A percentile compares a stretch with the other conserved stretches of the same genome.
phyloP scores from a whole-genome alignment of 2,113 vertebrate genomes.

The Menura novaehollandiae region DNA sequence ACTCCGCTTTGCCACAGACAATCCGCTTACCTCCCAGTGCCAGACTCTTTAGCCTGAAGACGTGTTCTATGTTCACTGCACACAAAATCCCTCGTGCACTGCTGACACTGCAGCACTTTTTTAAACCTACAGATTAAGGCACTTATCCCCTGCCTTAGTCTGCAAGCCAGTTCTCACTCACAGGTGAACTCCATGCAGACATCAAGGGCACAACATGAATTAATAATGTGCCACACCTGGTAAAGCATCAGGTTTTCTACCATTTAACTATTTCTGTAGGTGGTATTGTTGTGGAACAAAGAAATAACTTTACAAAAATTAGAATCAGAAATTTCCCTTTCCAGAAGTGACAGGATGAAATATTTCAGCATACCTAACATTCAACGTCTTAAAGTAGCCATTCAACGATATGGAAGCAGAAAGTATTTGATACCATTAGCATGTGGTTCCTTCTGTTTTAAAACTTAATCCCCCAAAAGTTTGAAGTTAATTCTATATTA shows the following conservation, averaged over 20 bases:
- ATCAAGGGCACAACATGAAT: not conserved
- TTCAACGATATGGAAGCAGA: accelerated
- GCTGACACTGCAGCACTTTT: not conserved
- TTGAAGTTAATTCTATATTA: not conserved
- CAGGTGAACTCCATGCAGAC: not conserved
- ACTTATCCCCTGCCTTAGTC: not conserved
- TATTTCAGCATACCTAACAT: not conserved
- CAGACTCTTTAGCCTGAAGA: not conserved
- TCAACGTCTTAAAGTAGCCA: not conserved
- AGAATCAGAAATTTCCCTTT: not conserved
- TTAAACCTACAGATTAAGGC: not conserved
- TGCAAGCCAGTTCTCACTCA: not conserved
- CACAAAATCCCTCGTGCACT: accelerated
- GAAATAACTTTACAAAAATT: not conserved
- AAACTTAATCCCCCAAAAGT: not conserved
- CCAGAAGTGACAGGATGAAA: not conserved
- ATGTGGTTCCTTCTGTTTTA: not conserved
- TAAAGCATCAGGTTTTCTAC: not conserved
- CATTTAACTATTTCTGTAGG: not conserved
- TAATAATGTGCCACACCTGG: not conserved
- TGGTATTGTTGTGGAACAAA: not conserved
- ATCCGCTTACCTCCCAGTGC: not conserved
- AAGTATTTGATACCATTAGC: not conserved
- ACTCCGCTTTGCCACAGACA: not conserved
- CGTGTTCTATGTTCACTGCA: not conserved